Conservation (phyloP, 2,888 invertebrate genomes). For the Tiphia femorata region DNA sequence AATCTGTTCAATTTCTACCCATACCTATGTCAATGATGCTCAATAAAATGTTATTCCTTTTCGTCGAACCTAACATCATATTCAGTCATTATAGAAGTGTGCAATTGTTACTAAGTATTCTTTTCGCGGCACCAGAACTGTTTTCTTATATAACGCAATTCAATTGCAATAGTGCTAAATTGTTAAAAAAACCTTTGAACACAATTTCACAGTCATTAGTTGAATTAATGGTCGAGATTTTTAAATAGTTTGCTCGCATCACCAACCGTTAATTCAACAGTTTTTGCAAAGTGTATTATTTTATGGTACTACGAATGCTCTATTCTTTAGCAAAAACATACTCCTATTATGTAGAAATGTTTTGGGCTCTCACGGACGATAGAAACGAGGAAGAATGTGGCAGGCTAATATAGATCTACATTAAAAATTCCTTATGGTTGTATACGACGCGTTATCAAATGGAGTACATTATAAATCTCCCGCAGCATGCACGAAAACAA, state of each 20-base stretch:
- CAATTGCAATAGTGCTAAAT: constrained; percentile 29
- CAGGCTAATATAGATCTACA: too few relatives aligned
- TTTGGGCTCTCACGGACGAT: too few relatives aligned
- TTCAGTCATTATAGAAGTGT: neutral
- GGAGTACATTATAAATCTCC: too few relatives aligned
- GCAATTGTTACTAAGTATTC: constrained; percentile 24
- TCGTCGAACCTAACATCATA: neutral
- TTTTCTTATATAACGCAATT: constrained; percentile 31
- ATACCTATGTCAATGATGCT: neutral
- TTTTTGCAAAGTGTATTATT: constrained; percentile 28
- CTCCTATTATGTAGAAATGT: too few relatives aligned
- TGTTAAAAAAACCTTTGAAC: constrained; percentile 36
- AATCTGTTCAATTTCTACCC: neutral
- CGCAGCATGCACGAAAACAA: too few relatives aligned
- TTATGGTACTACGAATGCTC: constrained; percentile 21
- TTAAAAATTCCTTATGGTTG: too few relatives aligned
- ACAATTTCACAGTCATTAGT: constrained; percentile 44
- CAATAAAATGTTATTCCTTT: neutral
- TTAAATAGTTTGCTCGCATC: neutral
- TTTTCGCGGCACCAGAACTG: constrained; percentile 9
- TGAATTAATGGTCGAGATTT: constrained; percentile 34
- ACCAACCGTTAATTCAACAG: constrained; percentile 32
- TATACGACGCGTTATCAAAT: too few relatives aligned
- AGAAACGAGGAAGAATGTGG: too few relatives aligned
- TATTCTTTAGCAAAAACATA: too few relatives aligned